Base-by-base conservation (phyloP, 2,797 vertebrate species). In the Rhodeus uyekii region DNA sequence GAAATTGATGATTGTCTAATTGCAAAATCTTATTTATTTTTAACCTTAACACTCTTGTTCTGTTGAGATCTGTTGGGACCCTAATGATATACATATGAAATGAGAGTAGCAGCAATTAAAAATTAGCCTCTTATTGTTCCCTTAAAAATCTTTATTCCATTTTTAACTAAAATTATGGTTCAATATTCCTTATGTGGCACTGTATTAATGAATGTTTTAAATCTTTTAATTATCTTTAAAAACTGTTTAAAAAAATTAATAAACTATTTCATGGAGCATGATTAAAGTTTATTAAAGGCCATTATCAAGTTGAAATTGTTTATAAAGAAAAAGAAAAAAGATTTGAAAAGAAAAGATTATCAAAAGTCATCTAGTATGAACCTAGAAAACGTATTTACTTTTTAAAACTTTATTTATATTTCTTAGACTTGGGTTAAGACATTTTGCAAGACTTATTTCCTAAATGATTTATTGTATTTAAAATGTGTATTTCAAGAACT, bases 1-100 rank as follows among this genome's bases (percentile, higher is more conserved):
- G 16, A 80, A 80, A 60, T n/a, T n/a, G 50, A 80, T 19, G 39
- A 46, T 61, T 14, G 55, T 22, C 42, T 65, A 7, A 63, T 63
- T 73, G 19, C 71, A 14, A 73, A 36, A 74, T 58, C n/a, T 74
- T 58, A 10, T 55, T 58, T 58, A n/a, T n/a, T 73, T 74, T 74
- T 27, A 22, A 63, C 32, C 7, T 19, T 34, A 63, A 74, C 34
- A 34, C 50, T 16, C 48, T 18, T 16, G 13, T n/a, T 74, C 19
- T 58, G 50, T 39, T 74, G n/a, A 74, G n/a, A 27, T 3, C n/a
- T 55, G n/a, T 55, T 53, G 3, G 53, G 22, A 53, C 22, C 8
- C 9, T 7, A 53, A 8, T 38, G 3, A 24, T 55, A 0, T 64
- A 19, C 61, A 63, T 58, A 14, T 29, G 55, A 29, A 60, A 29